A percentile compares a stretch with the other conserved stretches of the same genome.
Conservation (phyloP, 2,113 vertebrate species). For the Mus spicilegus region DNA sequence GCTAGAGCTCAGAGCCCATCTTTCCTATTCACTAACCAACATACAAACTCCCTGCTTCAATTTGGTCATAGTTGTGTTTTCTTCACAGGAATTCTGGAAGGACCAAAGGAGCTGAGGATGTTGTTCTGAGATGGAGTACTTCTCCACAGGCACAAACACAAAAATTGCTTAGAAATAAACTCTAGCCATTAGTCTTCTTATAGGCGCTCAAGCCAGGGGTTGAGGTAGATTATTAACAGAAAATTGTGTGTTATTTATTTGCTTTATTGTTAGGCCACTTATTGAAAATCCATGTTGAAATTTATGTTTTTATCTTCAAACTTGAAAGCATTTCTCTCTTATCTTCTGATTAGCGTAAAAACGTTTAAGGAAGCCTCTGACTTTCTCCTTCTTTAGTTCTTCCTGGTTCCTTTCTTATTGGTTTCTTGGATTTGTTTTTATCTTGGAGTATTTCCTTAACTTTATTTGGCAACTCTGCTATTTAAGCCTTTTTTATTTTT, state of each 20-base stretch:
- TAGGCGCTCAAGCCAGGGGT: neutral
- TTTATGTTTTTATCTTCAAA: neutral
- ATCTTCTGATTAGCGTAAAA: neutral
- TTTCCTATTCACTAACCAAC: neutral
- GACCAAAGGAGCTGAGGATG: neutral
- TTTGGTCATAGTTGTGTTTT: neutral
- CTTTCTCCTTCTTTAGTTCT: neutral
- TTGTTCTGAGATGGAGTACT: neutral
- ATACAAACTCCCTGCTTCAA: neutral
- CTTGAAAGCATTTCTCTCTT: constrained; percentile 26
- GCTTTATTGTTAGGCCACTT: neutral
- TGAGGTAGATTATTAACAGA: neutral
- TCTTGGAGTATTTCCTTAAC: neutral
- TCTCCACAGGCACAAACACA: neutral
- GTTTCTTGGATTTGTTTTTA: neutral
- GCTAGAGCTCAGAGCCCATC: neutral
- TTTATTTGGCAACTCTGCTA: neutral
- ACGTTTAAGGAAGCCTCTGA: neutral
- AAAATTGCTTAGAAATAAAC: neutral
- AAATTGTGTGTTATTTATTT: neutral
- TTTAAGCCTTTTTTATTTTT: neutral
- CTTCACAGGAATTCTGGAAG: constrained; percentile 1
- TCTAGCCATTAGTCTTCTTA: neutral
- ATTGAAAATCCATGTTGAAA: constrained; percentile 7
- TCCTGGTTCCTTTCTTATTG: neutral